phyloP scores from a whole-genome alignment of 2,888 invertebrate species.

The Drosophila acutilabella region DNA sequence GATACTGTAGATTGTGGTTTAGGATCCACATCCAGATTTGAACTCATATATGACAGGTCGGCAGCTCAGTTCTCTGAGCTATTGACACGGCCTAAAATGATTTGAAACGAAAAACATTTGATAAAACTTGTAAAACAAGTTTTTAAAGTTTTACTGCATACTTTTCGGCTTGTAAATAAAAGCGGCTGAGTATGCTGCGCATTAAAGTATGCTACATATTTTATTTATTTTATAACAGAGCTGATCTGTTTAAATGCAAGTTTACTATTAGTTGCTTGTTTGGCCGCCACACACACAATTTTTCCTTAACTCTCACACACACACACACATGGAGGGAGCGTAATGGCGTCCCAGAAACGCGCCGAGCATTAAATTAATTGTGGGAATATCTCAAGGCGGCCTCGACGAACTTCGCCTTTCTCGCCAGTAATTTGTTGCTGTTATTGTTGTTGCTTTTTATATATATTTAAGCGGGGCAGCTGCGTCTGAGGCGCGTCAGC shows the following conservation, averaged over 20 bases:
- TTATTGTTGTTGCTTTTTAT: conserved; percentile 37
- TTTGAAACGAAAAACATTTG: too few species aligned
- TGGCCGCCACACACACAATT: neutral
- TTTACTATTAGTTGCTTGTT: conserved; percentile 7
- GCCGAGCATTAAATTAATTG: conserved; percentile 69
- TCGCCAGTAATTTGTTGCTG: conserved; percentile 46
- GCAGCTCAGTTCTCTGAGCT: too few species aligned
- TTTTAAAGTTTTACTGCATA: conserved; percentile 20
- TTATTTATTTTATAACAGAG: neutral
- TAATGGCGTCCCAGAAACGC: conserved; percentile 51
- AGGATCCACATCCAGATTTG: too few species aligned
- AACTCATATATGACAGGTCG: too few species aligned
- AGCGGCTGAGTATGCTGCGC: neutral
- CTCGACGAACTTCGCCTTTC: conserved; percentile 51
- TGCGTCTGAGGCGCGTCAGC: conserved; percentile 63
- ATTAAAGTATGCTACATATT: neutral
- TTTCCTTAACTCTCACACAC: neutral
- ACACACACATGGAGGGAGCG: conserved; percentile 16
- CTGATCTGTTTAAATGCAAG: conserved; percentile 6
- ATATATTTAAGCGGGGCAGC: conserved; percentile 47
- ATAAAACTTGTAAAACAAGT: too few species aligned
- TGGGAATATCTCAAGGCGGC: conserved; percentile 68
- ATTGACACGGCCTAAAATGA: too few species aligned
- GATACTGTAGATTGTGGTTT: too few species aligned
- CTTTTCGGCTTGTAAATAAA: neutral